A percentile compares a stretch with the other conserved stretches of the same genome.
These are phyloP conservation scores for Iselma pallidipennis DNA, from an alignment of 2,888 invertebrate genomes.

Conservation along the genomic window DNA sequence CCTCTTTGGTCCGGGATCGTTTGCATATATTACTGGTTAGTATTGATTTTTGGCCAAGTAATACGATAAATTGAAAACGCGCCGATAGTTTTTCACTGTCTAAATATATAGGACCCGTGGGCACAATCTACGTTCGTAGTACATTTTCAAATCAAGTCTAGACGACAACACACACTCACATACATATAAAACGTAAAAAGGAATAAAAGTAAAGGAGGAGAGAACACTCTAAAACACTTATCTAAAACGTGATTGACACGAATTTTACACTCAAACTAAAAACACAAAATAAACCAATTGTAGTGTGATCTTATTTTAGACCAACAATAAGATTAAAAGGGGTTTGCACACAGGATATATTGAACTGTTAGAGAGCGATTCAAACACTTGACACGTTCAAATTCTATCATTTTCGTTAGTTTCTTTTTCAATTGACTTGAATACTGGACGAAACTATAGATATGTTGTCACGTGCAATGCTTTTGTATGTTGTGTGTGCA, in stretches of 20 bases:
- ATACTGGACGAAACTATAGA: too few species aligned
- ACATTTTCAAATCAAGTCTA: constrained; percentile 48
- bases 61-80: constrained; percentile 53
- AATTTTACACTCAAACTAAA: neutral
- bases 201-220: too few species aligned
- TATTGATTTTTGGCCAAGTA: constrained; percentile 43
- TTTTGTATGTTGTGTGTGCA: too few species aligned
- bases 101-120: constrained; percentile 47
- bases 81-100: constrained; percentile 54
- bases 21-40: constrained; percentile 46
- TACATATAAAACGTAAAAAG: too few species aligned
- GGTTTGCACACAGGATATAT: too few species aligned
- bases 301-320: too few species aligned
- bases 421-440: too few species aligned
- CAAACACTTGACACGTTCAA: too few species aligned
- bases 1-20: constrained; percentile 43
- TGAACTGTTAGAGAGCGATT: too few species aligned
- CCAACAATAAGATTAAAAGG: too few species aligned
- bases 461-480: too few species aligned
- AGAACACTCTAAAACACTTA: neutral
- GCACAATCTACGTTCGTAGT: constrained; percentile 47
- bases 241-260: neutral
- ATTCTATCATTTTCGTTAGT: too few species aligned
- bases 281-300: neutral
- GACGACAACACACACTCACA: neutral